Conservation (phyloP, 2,888 invertebrate genomes). For the Strigamia crassipes region DNA sequence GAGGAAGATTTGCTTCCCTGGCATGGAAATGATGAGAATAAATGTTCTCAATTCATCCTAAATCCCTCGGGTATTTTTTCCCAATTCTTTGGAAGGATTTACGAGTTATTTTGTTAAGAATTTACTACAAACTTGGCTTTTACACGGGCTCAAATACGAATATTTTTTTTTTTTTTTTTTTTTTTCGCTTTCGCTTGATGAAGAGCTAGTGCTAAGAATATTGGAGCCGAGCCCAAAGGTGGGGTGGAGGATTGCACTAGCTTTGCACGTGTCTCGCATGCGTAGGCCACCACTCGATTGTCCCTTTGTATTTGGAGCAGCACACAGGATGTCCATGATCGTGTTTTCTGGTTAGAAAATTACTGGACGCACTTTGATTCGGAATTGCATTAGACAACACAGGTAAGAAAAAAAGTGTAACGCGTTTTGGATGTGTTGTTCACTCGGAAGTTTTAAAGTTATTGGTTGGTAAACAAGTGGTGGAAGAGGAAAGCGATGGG, state of each 20-base stretch:
- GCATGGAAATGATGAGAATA: not conserved
- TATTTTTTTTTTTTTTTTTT: not conserved
- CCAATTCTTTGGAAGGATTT: not conserved
- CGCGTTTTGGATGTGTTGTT: no score
- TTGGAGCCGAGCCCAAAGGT: not conserved
- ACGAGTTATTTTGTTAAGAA: constrained; percentile 8
- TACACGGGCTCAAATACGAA: no score
- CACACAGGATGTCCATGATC: constrained; percentile 1
- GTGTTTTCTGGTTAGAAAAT: constrained; percentile 27
- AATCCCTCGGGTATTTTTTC: not conserved
- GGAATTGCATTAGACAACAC: not conserved
- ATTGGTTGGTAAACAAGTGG: not conserved
- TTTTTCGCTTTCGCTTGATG: not conserved
- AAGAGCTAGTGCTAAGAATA: constrained; percentile 5
- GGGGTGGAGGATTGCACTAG: not conserved
- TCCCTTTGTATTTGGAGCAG: constrained; percentile 8
- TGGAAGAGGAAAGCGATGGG: no score
- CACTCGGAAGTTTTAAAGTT: no score
- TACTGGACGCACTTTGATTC: constrained; percentile 2
- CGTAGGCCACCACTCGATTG: not conserved
- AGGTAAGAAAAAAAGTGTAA: not conserved
- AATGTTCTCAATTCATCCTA: not conserved
- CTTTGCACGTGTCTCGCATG: constrained; percentile 12
- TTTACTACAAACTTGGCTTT: not conserved
- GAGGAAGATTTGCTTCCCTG: not conserved